phyloP scores from a whole-genome alignment of 2,113 vertebrate species.

The Scatophagus argus region DNA sequence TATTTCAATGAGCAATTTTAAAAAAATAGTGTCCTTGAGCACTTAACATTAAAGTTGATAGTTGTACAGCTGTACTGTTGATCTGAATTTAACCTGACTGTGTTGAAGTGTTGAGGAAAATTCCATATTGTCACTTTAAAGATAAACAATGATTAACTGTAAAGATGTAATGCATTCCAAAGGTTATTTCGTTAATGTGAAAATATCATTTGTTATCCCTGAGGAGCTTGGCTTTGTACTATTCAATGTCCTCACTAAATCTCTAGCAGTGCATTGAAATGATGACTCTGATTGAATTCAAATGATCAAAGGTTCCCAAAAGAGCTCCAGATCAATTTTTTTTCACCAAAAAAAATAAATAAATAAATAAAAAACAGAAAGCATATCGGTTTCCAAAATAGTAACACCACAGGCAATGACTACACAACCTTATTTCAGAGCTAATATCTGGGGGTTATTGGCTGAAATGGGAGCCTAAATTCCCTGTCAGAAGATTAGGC shows the following conservation, averaged over 20 bases:
- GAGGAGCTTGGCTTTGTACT: slow-evolving; percentile 33
- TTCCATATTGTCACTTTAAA: neutral
- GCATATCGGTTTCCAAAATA: slow-evolving; percentile 27
- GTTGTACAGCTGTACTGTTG: neutral
- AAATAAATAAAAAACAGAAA: slow-evolving; percentile 9
- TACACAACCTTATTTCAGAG: slow-evolving; percentile 54
- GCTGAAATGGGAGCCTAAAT: slow-evolving; percentile 61
- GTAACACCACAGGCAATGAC: slow-evolving; percentile 36
- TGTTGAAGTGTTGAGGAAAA: neutral
- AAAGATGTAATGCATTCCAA: neutral
- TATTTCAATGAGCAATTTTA: neutral
- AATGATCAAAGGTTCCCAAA: slow-evolving; percentile 62
- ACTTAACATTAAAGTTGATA: neutral
- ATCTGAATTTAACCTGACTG: neutral
- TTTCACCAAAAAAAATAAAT: no score
- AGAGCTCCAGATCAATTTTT: slow-evolving; percentile 35
- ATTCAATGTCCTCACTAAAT: neutral
- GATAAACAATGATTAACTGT: neutral
- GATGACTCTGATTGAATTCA: slow-evolving; percentile 70
- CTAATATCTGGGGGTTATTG: slow-evolving; percentile 72
- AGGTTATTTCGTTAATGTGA: slow-evolving; percentile 24
- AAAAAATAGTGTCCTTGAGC: neutral
- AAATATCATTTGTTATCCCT: slow-evolving; percentile 28
- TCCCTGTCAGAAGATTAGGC: slow-evolving; percentile 64
- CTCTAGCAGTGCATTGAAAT: slow-evolving; percentile 31